phyloP scores from a whole-genome alignment of 2,113 vertebrate species.

The Neogobius melanostomus region DNA sequence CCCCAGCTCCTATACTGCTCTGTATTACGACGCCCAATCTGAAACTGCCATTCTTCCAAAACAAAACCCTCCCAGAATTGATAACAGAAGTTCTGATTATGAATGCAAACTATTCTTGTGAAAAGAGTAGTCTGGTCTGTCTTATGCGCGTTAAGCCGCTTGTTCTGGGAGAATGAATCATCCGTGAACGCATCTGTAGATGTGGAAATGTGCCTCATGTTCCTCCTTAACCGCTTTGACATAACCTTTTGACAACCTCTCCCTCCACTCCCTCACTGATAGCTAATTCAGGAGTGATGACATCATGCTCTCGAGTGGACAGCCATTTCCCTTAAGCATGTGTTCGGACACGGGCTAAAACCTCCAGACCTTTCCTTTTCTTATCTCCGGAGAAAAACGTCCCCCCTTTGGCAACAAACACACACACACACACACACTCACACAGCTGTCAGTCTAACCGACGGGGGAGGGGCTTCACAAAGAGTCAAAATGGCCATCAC shows the following conservation, averaged over 20 bases:
- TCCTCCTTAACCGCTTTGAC: constrained; percentile 17
- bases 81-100: constrained; percentile 37
- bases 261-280: constrained; percentile 36
- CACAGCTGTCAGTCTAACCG: constrained; percentile 17
- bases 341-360: neutral
- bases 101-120: constrained; percentile 10
- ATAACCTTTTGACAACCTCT: constrained; percentile 39
- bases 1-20: constrained; percentile 28
- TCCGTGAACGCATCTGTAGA: neutral
- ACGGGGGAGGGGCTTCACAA: neutral
- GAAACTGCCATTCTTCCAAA: constrained; percentile 27
- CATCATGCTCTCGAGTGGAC: constrained; percentile 45
- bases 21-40: constrained; percentile 37
- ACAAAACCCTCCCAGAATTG: constrained; percentile 4
- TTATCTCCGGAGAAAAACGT: constrained; percentile 12
- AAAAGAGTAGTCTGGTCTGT: no score
- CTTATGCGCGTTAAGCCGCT: neutral
- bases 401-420: constrained; percentile 33
- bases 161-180: neutral
- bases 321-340: constrained; percentile 23
- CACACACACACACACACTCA: neutral
- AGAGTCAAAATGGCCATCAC: neutral
- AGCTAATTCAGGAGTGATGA: constrained; percentile 52
- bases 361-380: neutral
- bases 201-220: constrained; percentile 20